Conservation (phyloP, 2,888 invertebrate species). For the Eristalis arbustorum region DNA sequence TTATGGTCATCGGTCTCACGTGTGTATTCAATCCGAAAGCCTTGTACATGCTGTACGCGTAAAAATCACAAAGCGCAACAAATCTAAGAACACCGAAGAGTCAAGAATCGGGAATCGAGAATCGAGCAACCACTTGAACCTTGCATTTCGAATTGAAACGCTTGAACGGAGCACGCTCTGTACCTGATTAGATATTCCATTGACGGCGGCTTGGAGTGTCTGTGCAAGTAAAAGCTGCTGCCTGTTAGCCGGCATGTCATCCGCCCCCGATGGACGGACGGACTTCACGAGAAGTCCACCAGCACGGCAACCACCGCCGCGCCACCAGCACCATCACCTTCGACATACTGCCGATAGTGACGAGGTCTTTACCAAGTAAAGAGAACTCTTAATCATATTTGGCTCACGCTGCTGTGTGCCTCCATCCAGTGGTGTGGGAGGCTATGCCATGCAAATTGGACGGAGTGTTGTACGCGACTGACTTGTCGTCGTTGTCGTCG, state of each 20-base stretch:
- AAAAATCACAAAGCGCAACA: conserved; percentile 59
- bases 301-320: background rate
- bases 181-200: conserved; percentile 66
- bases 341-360: conserved; percentile 21
- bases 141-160: conserved; percentile 44
- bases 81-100: conserved; percentile 33
- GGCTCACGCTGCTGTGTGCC: conserved; percentile 19
- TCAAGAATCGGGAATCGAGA: conserved; percentile 21
- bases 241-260: conserved; percentile 55
- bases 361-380: conserved; percentile 69
- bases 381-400: conserved; percentile 60
- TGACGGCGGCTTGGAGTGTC: conserved; percentile 32
- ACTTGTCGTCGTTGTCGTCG: conserved; percentile 21
- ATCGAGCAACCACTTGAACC: background rate
- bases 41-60: conserved; percentile 46
- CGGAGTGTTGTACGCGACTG: conserved; percentile 36
- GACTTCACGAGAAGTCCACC: conserved; percentile 53
- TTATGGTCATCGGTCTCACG: conserved; percentile 41
- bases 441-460: conserved; percentile 51
- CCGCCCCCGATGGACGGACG: conserved; percentile 53
- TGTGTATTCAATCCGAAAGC: conserved; percentile 17
- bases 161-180: conserved; percentile 54
- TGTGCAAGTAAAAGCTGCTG: conserved; percentile 15
- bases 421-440: conserved; percentile 45
- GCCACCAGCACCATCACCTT: background rate